These are phyloP conservation scores for Sebastes itinus DNA, from an alignment of 2,797 vertebrate species.

Conservation along the genomic window DNA sequence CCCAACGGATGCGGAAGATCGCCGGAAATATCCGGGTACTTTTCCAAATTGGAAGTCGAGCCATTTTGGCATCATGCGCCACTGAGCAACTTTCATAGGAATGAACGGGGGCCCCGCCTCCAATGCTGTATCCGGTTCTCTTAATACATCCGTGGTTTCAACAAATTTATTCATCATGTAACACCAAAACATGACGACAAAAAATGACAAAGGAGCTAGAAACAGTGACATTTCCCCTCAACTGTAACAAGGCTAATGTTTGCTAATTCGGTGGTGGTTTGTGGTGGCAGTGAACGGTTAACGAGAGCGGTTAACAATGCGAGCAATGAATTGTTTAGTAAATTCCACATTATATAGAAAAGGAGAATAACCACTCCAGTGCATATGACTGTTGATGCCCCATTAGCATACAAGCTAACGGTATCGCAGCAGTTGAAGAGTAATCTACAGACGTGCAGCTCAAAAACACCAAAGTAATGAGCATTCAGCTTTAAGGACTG, in stretches of 20 bases:
- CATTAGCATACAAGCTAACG: neutral
- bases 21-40: too few species aligned
- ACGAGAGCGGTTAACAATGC: neutral
- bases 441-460: neutral
- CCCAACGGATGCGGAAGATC: too few species aligned
- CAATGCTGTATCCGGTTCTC: rapidly evolving
- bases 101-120: too few species aligned
- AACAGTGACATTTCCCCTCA: neutral
- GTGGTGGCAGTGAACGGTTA: too few species aligned
- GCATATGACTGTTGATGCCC: neutral
- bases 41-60: too few species aligned
- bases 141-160: neutral
- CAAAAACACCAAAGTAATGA: neutral
- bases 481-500: neutral
- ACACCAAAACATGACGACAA: neutral
- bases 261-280: neutral
- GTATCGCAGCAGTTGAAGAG: neutral
- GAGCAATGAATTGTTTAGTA: neutral
- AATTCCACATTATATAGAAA: neutral
- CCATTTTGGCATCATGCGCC: too few species aligned
- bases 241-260: neutral
- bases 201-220: neutral
- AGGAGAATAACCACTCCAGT: neutral
- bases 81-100: too few species aligned
- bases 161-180: neutral